These are phyloP conservation scores for Zaprionus capensis DNA, from an alignment of 1,140 invertebrate species.

Conservation along the genomic window DNA sequence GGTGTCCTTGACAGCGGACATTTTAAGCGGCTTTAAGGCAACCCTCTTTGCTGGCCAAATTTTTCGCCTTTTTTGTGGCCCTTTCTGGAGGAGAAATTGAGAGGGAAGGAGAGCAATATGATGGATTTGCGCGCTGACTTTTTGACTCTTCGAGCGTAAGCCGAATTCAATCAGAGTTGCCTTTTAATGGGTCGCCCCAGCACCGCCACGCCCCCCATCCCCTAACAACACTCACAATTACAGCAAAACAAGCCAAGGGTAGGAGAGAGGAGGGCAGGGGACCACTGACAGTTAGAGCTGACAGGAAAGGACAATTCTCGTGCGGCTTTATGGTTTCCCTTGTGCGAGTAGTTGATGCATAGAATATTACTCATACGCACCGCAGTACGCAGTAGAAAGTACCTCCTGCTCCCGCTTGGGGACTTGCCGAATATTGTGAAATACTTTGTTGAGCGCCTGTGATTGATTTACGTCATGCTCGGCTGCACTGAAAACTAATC, in stretches of 20 bases:
- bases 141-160: slow-evolving; percentile 73
- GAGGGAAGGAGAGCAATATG: slow-evolving; percentile 13
- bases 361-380: slow-evolving; percentile 72
- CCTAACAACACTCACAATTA: slow-evolving; percentile 2
- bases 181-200: slow-evolving; percentile 33
- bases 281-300: not conserved
- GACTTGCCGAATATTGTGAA: slow-evolving; percentile 50
- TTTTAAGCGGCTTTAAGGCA: slow-evolving; percentile 66
- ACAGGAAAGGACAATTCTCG: slow-evolving; percentile 5
- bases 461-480: slow-evolving; percentile 64
- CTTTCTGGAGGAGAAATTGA: not conserved
- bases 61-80: slow-evolving; percentile 24
- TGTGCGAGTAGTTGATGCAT: slow-evolving; percentile 43
- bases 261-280: not conserved
- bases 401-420: not conserved
- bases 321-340: slow-evolving; percentile 67
- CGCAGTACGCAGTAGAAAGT: slow-evolving; percentile 15
- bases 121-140: slow-evolving; percentile 61
- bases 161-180: slow-evolving; percentile 72
- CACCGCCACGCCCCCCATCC: too few species aligned
- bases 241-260: slow-evolving; percentile 19
- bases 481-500: slow-evolving; percentile 47
- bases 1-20: slow-evolving; percentile 72
- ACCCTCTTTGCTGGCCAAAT: not conserved
- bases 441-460: slow-evolving; percentile 39